Conservation (phyloP, 2,888 invertebrate genomes). For the Parnassius glacialis region DNA sequence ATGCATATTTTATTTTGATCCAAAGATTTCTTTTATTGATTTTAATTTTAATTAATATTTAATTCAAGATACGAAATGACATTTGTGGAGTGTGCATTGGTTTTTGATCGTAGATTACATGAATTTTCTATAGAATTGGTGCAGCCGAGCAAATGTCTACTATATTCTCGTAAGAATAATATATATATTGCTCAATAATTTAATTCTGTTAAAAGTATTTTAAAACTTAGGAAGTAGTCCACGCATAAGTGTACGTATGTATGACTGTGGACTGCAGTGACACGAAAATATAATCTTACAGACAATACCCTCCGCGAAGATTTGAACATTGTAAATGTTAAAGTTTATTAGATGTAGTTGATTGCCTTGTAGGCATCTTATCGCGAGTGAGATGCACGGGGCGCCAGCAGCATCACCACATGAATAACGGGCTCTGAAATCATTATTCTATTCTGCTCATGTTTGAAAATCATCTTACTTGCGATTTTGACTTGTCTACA, state of each 20-base stretch:
- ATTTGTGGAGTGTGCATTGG: constrained; percentile 78
- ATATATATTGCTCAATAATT: constrained; percentile 79
- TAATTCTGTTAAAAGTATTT: constrained; percentile 78
- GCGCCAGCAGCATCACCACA: constrained; percentile 59
- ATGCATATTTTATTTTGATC: constrained; percentile 77
- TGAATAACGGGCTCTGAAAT: constrained; percentile 49
- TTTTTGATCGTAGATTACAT: constrained; percentile 73
- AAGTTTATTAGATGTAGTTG: constrained; percentile 76
- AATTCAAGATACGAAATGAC: constrained; percentile 67
- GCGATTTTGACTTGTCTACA: background rate
- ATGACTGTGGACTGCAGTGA: constrained; percentile 62
- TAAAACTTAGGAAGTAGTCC: constrained; percentile 71
- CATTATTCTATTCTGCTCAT: constrained; percentile 56
- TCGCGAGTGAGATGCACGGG: constrained; percentile 60
- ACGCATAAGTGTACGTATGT: constrained; percentile 57
- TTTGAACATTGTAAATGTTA: constrained; percentile 65
- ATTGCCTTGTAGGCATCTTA: constrained; percentile 69
- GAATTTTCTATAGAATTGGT: constrained; percentile 75
- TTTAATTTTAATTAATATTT: constrained; percentile 53
- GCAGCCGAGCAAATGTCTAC: constrained; percentile 80
- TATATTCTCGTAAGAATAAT: constrained; percentile 71
- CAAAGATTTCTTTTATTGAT: constrained; percentile 76
- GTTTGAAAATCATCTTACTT: constrained; percentile 6
- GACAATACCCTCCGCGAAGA: constrained; percentile 79
- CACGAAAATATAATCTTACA: constrained; percentile 70